Evolutionary conservation across 2,113 vertebrate genomes (phyloP).

Genomic region (Eidolon helvum): DNA sequence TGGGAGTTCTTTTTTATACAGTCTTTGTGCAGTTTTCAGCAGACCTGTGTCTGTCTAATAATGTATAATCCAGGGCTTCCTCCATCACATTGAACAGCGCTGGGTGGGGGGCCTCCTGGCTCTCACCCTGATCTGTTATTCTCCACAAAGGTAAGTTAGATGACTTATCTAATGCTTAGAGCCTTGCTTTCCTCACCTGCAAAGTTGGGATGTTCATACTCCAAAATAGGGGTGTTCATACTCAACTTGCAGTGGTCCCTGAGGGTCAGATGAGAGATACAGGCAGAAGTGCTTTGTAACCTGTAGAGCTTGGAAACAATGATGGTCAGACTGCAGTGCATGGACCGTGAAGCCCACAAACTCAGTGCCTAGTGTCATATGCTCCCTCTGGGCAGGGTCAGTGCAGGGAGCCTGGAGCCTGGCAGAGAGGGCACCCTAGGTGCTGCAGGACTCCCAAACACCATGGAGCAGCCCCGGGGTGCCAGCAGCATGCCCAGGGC

Average conservation of each 20-base stretch:
- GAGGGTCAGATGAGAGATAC: not conserved
- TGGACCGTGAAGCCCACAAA: fast-evolving
- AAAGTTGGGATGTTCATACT: not conserved
- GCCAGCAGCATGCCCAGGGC: not conserved
- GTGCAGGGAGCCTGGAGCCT: not conserved
- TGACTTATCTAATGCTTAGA: not conserved
- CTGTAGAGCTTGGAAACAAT: not conserved
- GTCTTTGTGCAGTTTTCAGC: not conserved
- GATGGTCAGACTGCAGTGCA: not conserved
- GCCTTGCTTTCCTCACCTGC: not conserved
- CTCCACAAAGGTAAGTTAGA: not conserved
- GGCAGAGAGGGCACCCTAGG: not conserved
- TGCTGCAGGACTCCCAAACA: not conserved
- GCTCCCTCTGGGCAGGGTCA: not conserved
- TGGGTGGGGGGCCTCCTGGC: not conserved
- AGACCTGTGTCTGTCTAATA: not conserved
- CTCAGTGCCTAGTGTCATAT: not conserved
- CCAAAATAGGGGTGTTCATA: not conserved
- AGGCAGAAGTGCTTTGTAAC: not conserved
- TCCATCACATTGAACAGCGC: not conserved
- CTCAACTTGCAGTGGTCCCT: not conserved
- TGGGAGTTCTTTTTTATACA: not conserved
- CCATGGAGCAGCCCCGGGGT: not conserved
- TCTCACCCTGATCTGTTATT: not conserved
- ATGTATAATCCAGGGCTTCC: not conserved